Conservation (phyloP, 2,888 invertebrate species). For the Hybos culiciformis region DNA sequence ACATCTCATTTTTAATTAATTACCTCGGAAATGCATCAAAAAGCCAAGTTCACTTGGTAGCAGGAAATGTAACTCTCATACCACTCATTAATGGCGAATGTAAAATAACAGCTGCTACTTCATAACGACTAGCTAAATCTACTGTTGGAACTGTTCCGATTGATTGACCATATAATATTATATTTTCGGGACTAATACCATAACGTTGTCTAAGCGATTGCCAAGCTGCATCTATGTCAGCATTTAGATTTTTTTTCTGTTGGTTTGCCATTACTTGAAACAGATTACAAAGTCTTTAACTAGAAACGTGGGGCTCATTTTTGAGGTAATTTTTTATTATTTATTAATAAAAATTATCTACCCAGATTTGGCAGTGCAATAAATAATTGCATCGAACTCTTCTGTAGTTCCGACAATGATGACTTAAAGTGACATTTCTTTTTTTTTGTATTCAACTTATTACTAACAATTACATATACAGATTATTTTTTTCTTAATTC, state of each 20-base stretch:
- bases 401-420: too few species aligned
- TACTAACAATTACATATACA: too few species aligned
- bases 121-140: slow-evolving; percentile 76
- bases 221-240: slow-evolving; percentile 90
- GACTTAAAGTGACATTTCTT: too few species aligned
- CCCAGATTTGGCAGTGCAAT: too few species aligned
- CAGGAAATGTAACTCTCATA: slow-evolving; percentile 91
- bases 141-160: slow-evolving; percentile 93
- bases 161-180: slow-evolving; percentile 90
- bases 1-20: slow-evolving; percentile 21
- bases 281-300: slow-evolving; percentile 83
- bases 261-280: slow-evolving; percentile 82
- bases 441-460: too few species aligned
- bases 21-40: slow-evolving; percentile 94
- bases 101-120: slow-evolving; percentile 81
- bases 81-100: slow-evolving; percentile 93
- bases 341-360: too few species aligned
- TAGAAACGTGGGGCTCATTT: too few species aligned
- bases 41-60: slow-evolving; percentile 88
- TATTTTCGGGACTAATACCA: slow-evolving; percentile 78
- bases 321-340: too few species aligned
- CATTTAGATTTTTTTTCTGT: slow-evolving; percentile 91
- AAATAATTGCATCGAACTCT: too few species aligned
- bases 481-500: too few species aligned
- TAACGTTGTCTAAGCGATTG: slow-evolving; percentile 64